These are phyloP conservation scores for Istiophorus platypterus DNA, from an alignment of 2,113 vertebrate species.

Conservation along the genomic window DNA sequence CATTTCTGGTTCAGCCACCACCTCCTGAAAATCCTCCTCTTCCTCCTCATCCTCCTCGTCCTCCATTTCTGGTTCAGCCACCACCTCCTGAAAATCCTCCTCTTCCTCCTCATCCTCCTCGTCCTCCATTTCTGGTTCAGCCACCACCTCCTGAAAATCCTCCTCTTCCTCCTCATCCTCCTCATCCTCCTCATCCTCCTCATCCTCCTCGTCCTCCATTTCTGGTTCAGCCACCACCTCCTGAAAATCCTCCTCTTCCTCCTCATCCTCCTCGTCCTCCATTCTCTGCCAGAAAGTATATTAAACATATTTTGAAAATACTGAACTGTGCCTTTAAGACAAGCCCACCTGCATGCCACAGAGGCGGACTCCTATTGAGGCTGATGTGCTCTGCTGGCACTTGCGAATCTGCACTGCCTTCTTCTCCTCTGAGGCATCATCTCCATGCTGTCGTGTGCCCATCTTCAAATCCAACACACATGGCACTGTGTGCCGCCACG, in stretches of 20 bases:
- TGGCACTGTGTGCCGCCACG: constrained; percentile 91
- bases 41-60: no score
- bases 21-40: no score
- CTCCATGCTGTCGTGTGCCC: constrained; percentile 95
- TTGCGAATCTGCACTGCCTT: constrained; percentile 95
- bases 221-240: constrained; percentile 53
- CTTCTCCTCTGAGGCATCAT: constrained; percentile 94
- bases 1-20: no score
- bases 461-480: constrained; percentile 98
- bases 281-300: not conserved
- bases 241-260: not conserved
- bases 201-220: no score
- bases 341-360: constrained; percentile 96
- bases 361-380: constrained; percentile 92
- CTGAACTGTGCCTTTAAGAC: not conserved
- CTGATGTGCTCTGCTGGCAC: constrained; percentile 96
- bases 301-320: not conserved
- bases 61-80: no score
- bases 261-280: constrained; percentile 76
- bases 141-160: no score
- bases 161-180: no score
- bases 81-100: no score
- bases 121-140: no score
- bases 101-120: no score
- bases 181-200: no score